Evolutionary conservation across 2,888 invertebrate genomes (phyloP).

Genomic region (Drosophila atripex): DNA sequence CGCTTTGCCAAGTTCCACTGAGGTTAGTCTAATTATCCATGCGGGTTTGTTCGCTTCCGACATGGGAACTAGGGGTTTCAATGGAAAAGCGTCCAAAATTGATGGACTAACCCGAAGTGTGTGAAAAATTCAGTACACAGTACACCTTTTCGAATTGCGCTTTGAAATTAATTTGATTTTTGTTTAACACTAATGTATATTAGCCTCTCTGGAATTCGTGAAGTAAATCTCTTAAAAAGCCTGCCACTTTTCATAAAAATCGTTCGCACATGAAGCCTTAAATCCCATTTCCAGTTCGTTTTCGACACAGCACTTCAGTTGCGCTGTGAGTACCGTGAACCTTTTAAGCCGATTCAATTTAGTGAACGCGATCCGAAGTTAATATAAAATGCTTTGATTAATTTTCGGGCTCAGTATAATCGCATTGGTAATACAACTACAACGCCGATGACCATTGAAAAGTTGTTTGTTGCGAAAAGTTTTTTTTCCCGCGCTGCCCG

Average conservation of each 20-base stretch:
- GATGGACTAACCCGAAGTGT: slow-evolving; percentile 8
- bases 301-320: neutral
- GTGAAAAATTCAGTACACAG: neutral
- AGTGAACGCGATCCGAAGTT: slow-evolving; percentile 38
- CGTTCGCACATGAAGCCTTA: slow-evolving; percentile 1
- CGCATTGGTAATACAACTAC: slow-evolving; percentile 24
- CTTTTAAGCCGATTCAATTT: slow-evolving; percentile 42
- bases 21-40: slow-evolving; percentile 47
- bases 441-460: slow-evolving; percentile 16
- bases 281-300: slow-evolving; percentile 6
- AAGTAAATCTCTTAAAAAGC: neutral
- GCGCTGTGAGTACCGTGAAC: slow-evolving; percentile 18
- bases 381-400: slow-evolving; percentile 42
- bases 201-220: neutral
- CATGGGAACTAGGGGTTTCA: slow-evolving; percentile 14
- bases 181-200: neutral
- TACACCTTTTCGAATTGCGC: neutral
- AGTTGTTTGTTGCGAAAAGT: slow-evolving; percentile 32
- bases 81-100: slow-evolving; percentile 13
- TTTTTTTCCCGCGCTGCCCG: slow-evolving; percentile 12
- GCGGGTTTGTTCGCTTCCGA: slow-evolving; percentile 21
- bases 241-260: neutral
- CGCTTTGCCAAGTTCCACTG: slow-evolving; percentile 17
- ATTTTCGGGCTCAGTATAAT: slow-evolving; percentile 31
- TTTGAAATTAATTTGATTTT: neutral